phyloP scores from a whole-genome alignment of 1,140 invertebrate genomes.

The Bacillus rossius region DNA sequence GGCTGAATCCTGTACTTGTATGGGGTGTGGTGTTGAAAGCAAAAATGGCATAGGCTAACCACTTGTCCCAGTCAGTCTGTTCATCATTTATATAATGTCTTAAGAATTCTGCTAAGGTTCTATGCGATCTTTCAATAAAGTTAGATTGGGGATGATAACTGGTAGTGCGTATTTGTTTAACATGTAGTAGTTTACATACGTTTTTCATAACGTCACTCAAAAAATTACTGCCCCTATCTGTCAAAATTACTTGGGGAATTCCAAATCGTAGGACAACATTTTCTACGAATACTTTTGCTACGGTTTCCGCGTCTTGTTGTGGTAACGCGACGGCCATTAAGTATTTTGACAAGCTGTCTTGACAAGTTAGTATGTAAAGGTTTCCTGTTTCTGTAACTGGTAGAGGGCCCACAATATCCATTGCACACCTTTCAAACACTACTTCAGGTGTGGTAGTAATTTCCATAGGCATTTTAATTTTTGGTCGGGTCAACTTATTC shows the following conservation, averaged over 20 bases:
- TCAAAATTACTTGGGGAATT: slow-evolving; percentile 29
- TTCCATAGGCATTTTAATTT: slow-evolving; percentile 21
- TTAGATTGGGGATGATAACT: slow-evolving; percentile 27
- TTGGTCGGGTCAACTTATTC: slow-evolving; percentile 26
- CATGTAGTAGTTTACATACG: slow-evolving; percentile 25
- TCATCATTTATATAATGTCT: slow-evolving; percentile 25
- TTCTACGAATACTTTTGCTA: slow-evolving; percentile 25
- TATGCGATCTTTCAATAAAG: slow-evolving; percentile 27
- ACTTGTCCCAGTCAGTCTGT: slow-evolving; percentile 34
- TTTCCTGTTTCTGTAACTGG: slow-evolving; percentile 16
- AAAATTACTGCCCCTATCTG: slow-evolving; percentile 33
- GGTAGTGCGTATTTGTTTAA: slow-evolving; percentile 26
- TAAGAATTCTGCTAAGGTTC: slow-evolving; percentile 26
- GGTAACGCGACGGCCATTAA: slow-evolving; percentile 18
- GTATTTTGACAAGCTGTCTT: slow-evolving; percentile 33
- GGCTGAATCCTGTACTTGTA: slow-evolving; percentile 26
- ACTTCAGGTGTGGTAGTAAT: slow-evolving; percentile 21
- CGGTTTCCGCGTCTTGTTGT: slow-evolving; percentile 26
- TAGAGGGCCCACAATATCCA: slow-evolving; percentile 27
- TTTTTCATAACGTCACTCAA: slow-evolving; percentile 24
- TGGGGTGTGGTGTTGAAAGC: slow-evolving; percentile 33
- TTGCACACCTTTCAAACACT: slow-evolving; percentile 14
- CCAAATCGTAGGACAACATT: slow-evolving; percentile 30
- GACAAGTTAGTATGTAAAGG: slow-evolving; percentile 31
- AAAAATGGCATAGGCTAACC: no score